These are phyloP conservation scores for Chloropsis cyanopogon DNA, from an alignment of 2,113 vertebrate species.

Conservation along the genomic window DNA sequence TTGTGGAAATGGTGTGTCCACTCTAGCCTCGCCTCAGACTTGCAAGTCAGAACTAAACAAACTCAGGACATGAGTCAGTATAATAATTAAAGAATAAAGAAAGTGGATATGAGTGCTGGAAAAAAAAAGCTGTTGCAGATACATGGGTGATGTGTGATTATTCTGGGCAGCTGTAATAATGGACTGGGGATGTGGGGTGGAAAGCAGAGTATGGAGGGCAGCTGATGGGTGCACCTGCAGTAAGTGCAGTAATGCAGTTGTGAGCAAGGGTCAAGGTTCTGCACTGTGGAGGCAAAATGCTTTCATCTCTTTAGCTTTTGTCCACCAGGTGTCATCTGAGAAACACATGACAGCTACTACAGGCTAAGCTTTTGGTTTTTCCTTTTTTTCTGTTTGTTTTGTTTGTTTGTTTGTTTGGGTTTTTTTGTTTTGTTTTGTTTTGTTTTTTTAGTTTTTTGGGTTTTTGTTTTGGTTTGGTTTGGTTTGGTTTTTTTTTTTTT, in stretches of 20 bases:
- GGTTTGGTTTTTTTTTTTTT: too few species aligned
- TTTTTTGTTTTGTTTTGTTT: too few species aligned
- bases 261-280: neutral
- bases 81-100: neutral
- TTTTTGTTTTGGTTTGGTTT: too few species aligned
- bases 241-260: neutral
- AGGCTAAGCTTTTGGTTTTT: neutral
- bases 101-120: neutral
- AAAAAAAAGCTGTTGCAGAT: neutral
- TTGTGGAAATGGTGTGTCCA: neutral
- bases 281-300: neutral
- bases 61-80: neutral
- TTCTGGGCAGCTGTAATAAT: neutral
- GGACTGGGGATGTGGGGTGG: fast-evolving
- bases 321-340: conserved; percentile 51
- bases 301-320: neutral
- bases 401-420: too few species aligned
- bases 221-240: too few species aligned
- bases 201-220: neutral
- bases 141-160: neutral
- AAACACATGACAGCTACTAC: neutral
- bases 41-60: neutral
- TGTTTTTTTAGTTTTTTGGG: neutral
- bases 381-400: neutral
- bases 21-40: neutral